Base-by-base conservation (phyloP, 2,113 vertebrate species). In the Antechinus stuartii region DNA sequence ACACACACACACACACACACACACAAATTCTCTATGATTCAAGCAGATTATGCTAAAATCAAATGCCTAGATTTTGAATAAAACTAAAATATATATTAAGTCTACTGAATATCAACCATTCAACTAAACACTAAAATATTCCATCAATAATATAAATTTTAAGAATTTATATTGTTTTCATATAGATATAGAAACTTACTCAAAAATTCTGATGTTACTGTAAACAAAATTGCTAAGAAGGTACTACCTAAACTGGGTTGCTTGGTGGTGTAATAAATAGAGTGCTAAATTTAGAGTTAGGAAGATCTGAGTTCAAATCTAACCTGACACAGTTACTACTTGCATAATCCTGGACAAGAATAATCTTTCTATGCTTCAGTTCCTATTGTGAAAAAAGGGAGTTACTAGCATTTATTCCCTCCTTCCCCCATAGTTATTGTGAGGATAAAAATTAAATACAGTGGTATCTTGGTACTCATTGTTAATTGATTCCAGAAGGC, bases 151-250 rank as follows among this genome's bases (percentile, higher is more conserved):
- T 14, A 0, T 68, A 90, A 68, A 2, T 93, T 92, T 89, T 76
- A 25, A 90, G 90, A 96, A 76, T 89, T 90, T 53, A 91, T 3
- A 76, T 52, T 30, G 76, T 94, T 26, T 90, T 94, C 30, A 49
- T 92, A 50, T 97, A 89, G 92, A 56, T 68, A 90, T 0, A 94
- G 61, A 23, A 92, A 94, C 91, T 84, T 92, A 91, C 92, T 8
- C n/a, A 94, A 61, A 89, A 30, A 53, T 96, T 95, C 91, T 50
- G 90, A 94, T 94, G 57, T 22, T 54, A 93, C 61, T 89, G 5
- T 53, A 91, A 91, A 30, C 27, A 61, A 57, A 61, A 30, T 61
- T 61, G 57, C 0, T 30, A 61, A 61, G 27, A 12, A 27, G 3
- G 25, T 24, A 57, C 56, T 57, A 68, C 30, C 30, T 68, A 14